Evolutionary conservation across 2,797 vertebrate species (phyloP).

Genomic region (Oryzias sinensis): DNA sequence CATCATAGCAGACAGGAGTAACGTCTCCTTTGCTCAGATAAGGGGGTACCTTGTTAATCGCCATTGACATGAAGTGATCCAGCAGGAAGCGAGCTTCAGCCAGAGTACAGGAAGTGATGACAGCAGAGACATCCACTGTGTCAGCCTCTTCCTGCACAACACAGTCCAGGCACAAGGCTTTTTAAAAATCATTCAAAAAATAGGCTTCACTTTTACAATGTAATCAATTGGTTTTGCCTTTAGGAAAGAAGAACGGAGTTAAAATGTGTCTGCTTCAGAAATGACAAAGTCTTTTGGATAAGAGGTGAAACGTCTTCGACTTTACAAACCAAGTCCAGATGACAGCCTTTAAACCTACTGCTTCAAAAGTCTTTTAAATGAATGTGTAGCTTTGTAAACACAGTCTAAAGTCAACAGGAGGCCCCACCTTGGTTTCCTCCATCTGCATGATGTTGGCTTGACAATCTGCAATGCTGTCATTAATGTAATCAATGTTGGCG

Average conservation of each 20-base stretch:
- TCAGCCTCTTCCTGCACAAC: conserved; percentile 89
- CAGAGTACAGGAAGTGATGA: conserved; percentile 92
- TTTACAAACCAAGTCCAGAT: no score
- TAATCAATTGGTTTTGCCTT: no score
- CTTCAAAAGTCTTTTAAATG: no score
- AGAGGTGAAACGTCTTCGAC: no score
- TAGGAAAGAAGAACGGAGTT: no score
- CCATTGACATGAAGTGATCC: conserved; percentile 95
- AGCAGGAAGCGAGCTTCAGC: conserved; percentile 92
- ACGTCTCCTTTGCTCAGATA: neutral
- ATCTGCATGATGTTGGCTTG: conserved; percentile 99
- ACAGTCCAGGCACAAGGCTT: neutral
- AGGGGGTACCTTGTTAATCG: conserved; percentile 88
- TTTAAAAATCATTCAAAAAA: no score
- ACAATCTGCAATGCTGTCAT: conserved; percentile 94
- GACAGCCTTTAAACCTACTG: no score
- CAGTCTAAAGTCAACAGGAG: neutral
- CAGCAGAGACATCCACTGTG: conserved; percentile 87
- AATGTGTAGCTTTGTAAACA: neutral
- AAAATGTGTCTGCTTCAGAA: no score
- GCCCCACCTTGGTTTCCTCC: conserved; percentile 90
- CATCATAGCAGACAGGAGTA: neutral
- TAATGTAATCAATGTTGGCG: conserved; percentile 97
- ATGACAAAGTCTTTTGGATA: no score
- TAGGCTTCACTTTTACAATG: no score